Percentiles rank a stretch among this genome's conserved stretches.
Conservation (phyloP, 2,113 vertebrate genomes). For the Geococcyx californianus region DNA sequence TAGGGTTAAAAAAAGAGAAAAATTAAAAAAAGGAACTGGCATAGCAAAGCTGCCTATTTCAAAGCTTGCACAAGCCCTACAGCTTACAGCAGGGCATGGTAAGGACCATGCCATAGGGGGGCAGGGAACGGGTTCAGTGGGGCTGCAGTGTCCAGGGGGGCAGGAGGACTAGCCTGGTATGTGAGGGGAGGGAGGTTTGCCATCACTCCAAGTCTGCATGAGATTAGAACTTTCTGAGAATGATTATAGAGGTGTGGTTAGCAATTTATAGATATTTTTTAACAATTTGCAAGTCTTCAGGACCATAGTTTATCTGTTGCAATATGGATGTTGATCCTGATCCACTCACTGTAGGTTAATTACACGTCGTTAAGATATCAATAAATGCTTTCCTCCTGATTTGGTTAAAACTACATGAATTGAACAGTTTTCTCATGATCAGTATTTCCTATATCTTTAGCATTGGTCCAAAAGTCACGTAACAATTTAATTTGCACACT, state of each 20-base stretch:
- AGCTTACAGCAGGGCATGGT: neutral
- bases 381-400: neutral
- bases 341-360: neutral
- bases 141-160: neutral
- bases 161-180: neutral
- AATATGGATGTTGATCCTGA: neutral
- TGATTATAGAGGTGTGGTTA: neutral
- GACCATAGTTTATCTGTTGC: neutral
- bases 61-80: neutral
- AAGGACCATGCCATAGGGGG: neutral
- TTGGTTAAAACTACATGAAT: neutral
- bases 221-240: neutral
- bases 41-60: neutral
- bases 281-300: neutral
- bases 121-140: neutral
- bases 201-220: accelerated
- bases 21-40: neutral
- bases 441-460: neutral
- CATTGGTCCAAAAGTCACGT: neutral
- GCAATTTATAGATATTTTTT: neutral
- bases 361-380: neutral
- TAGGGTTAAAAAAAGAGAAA: neutral
- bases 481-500: neutral
- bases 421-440: neutral
- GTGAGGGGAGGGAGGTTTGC: neutral